These are phyloP conservation scores for Acipenser transmontanus DNA, from an alignment of 2,797 vertebrate species.

Conservation along the genomic window DNA sequence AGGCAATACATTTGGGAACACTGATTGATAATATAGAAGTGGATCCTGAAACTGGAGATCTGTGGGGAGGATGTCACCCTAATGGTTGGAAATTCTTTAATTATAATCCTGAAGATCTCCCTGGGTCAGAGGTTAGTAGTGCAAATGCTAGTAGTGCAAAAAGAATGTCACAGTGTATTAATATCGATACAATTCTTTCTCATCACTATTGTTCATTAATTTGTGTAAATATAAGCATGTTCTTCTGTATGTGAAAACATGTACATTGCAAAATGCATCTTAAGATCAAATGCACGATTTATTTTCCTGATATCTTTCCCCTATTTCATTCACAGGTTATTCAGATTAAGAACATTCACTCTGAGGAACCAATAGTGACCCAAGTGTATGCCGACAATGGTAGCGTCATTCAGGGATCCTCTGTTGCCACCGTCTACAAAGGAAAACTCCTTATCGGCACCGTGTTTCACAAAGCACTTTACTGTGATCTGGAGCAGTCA, in stretches of 20 bases:
- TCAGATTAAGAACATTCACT: slow-evolving; percentile 34
- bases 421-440: slow-evolving; percentile 62
- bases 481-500: slow-evolving; percentile 62
- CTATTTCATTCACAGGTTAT: slow-evolving; percentile 28
- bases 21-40: slow-evolving; percentile 74
- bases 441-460: slow-evolving; percentile 80
- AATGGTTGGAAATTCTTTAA: slow-evolving; percentile 57
- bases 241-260: no score
- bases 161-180: no score
- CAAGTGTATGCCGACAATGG: slow-evolving; percentile 68
- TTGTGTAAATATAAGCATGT: no score
- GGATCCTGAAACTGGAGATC: slow-evolving; percentile 68
- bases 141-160: slow-evolving; percentile 23
- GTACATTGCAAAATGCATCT: no score
- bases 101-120: slow-evolving; percentile 53
- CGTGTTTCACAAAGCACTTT: slow-evolving; percentile 77
- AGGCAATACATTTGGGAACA: slow-evolving; percentile 66
- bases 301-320: no score
- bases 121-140: slow-evolving; percentile 75
- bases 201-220: no score
- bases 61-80: slow-evolving; percentile 78
- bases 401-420: slow-evolving; percentile 69
- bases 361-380: slow-evolving; percentile 33
- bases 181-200: no score
- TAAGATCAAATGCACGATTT: no score